Percentiles rank a stretch among this genome's conserved stretches.
Evolutionary conservation across 2,888 invertebrate genomes (phyloP).

Genomic region (Xylocampa areola): DNA sequence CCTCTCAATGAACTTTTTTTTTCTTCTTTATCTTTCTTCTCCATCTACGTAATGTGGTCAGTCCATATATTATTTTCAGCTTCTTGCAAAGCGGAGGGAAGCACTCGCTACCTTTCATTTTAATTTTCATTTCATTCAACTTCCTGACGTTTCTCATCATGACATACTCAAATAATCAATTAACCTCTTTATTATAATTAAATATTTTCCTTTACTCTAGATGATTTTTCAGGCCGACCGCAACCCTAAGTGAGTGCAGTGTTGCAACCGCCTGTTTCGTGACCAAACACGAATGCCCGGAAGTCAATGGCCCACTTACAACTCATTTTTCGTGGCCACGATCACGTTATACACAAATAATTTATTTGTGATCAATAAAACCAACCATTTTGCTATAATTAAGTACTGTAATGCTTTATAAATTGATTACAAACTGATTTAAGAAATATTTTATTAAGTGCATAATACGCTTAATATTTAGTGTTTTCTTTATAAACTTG

Average conservation of each 20-base stretch:
- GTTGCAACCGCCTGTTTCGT: slow-evolving; percentile 79
- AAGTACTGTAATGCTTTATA: slow-evolving; percentile 10
- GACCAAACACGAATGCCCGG: slow-evolving; percentile 83
- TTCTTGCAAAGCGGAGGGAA: too few relatives aligned
- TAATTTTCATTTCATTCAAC: too few relatives aligned
- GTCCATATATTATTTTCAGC: too few relatives aligned
- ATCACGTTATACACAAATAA: slow-evolving; percentile 65
- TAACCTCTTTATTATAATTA: neutral
- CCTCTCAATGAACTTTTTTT: too few relatives aligned
- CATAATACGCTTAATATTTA: slow-evolving; percentile 15
- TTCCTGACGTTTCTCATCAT: too few relatives aligned
- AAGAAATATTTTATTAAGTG: slow-evolving; percentile 26
- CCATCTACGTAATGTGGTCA: too few relatives aligned
- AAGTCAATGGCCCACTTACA: slow-evolving; percentile 79
- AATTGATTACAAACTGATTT: slow-evolving; percentile 12
- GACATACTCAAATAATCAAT: too few relatives aligned
- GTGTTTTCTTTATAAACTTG: slow-evolving; percentile 19
- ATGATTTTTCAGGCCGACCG: neutral
- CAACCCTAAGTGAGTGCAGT: slow-evolving; percentile 56
- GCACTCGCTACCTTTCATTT: too few relatives aligned
- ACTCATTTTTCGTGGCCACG: slow-evolving; percentile 79
- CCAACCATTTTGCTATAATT: slow-evolving; percentile 46
- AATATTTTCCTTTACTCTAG: neutral
- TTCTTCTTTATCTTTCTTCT: too few relatives aligned
- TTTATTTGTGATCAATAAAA: slow-evolving; percentile 53